These are phyloP conservation scores for Chrysoperla carnea DNA, from an alignment of 1,140 invertebrate species.

Conservation along the genomic window DNA sequence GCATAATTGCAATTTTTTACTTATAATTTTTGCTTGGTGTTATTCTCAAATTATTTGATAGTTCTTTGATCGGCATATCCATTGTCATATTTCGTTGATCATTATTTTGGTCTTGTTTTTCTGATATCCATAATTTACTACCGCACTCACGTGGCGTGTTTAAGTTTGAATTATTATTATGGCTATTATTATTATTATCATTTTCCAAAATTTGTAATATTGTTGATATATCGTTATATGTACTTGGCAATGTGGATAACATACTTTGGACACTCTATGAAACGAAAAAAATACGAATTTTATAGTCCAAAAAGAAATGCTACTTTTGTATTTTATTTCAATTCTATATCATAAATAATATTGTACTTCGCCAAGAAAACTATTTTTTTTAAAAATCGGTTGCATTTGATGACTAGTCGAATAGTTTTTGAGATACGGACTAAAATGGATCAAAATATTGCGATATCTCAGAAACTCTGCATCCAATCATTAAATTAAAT, in stretches of 20 bases:
- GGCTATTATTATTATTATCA: constrained; percentile 14
- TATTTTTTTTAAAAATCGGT: too few species aligned
- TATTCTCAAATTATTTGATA: constrained; percentile 3
- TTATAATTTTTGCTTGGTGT: neutral
- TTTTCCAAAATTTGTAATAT: constrained; percentile 17
- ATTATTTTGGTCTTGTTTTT: neutral
- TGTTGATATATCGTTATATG: constrained; percentile 16
- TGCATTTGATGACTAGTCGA: too few species aligned
- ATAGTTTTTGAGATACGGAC: too few species aligned
- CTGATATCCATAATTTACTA: neutral
- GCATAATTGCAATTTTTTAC: too few species aligned
- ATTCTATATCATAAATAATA: too few species aligned
- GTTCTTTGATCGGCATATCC: neutral
- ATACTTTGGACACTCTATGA: neutral
- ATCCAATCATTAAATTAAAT: too few species aligned
- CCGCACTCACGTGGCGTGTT: neutral
- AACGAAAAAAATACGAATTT: neutral
- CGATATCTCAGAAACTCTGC: too few species aligned
- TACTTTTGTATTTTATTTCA: too few species aligned
- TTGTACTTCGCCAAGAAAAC: too few species aligned
- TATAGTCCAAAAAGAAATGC: too few species aligned
- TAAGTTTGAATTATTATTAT: constrained; percentile 8
- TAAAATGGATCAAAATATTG: too few species aligned
- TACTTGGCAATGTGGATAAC: constrained; percentile 1
- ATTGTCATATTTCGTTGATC: neutral